Conservation (phyloP, 2,888 invertebrate species). For the Neria commutata region DNA sequence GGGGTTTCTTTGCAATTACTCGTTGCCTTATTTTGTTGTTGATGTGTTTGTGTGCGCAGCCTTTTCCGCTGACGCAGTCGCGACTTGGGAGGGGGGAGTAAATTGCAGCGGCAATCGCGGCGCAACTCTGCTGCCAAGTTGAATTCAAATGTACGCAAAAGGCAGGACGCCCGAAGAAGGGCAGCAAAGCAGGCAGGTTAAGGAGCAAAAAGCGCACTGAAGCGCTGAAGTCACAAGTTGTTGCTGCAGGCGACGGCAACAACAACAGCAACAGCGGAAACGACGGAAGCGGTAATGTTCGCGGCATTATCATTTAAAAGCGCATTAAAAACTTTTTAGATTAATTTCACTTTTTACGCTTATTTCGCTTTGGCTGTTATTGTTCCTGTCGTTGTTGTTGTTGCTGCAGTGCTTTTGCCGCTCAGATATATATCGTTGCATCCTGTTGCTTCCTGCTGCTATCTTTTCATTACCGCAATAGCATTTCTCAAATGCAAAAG, state of each 20-base stretch:
- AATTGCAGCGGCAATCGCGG: not conserved
- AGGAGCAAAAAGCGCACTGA: not conserved
- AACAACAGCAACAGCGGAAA: slow-evolving; percentile 23
- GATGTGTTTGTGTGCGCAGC: not conserved
- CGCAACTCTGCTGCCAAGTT: not conserved
- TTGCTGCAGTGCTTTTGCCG: slow-evolving; percentile 23
- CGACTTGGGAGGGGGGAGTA: not conserved
- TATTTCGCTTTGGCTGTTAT: slow-evolving; percentile 12
- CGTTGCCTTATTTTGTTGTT: slow-evolving; percentile 6
- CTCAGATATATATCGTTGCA: slow-evolving; percentile 28
- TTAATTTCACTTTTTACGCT: slow-evolving; percentile 49
- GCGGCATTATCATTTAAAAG: slow-evolving; percentile 55
- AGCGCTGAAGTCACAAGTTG: not conserved
- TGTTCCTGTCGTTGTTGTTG: slow-evolving; percentile 30
- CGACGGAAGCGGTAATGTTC: slow-evolving; percentile 41
- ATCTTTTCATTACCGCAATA: not conserved
- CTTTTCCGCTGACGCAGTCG: not conserved
- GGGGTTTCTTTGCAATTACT: slow-evolving; percentile 4
- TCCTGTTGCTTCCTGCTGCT: slow-evolving; percentile 26
- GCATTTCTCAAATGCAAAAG: not conserved
- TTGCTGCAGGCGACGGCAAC: too few relatives aligned
- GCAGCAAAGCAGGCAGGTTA: not conserved
- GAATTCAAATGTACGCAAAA: slow-evolving; percentile 32
- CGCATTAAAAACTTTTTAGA: slow-evolving; percentile 60
- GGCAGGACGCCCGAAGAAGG: slow-evolving; percentile 3